Evolutionary conservation across 2,888 invertebrate genomes (phyloP), one percentile per base, ranked within the genome.

Genomic region (Agrochola circellaris): DNA sequence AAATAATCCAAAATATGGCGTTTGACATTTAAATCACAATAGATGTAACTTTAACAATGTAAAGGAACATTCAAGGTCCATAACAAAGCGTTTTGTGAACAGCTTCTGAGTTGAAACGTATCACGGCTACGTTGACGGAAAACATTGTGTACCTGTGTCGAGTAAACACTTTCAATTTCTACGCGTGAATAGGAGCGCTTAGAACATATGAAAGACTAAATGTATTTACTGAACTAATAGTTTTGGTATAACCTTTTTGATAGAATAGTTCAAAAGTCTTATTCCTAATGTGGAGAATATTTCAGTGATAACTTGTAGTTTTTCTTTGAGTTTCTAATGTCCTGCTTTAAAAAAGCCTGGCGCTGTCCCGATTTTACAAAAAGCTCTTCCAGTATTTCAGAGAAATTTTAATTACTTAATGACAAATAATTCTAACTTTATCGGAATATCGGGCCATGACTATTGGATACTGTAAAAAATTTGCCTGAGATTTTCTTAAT

Each of bases 1-100:
- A 62, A 75, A 73, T 23, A 66, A 15, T 42, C 26, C 66, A 34
- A 75, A 82, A 78, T 65, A 71, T 66, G 26, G 73, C 58, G 64
- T 74, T 75, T 84, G 84, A 84, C 73, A 86, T 81, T 83, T 68
- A 54, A 65, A 85, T 71, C 71, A 86, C 87, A 83, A 85, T 83
- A 75, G 76, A 61, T 58, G 67, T 73, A 77, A 85, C 64, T 77
- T 75, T 70, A 76, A 80, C 80, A 83, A 86, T 86, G 30, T 71
- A 76, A 83, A 75, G 70, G 70, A 77, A 84, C 72, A 78, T 75
- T 81, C 81, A 82, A 85, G 87, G 73, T 73, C 58, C 64, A 60
- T 83, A 79, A 77, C 82, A 81, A 81, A 82, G 80, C 54, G 61
- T 66, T 79, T 38, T 65, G 75, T 65, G 60, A 85, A 75, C 51